Percentiles rank a stretch among this genome's conserved stretches.
Evolutionary conservation across 1,140 invertebrate species (phyloP).

Genomic region (Zaprionus ghesquierei): DNA sequence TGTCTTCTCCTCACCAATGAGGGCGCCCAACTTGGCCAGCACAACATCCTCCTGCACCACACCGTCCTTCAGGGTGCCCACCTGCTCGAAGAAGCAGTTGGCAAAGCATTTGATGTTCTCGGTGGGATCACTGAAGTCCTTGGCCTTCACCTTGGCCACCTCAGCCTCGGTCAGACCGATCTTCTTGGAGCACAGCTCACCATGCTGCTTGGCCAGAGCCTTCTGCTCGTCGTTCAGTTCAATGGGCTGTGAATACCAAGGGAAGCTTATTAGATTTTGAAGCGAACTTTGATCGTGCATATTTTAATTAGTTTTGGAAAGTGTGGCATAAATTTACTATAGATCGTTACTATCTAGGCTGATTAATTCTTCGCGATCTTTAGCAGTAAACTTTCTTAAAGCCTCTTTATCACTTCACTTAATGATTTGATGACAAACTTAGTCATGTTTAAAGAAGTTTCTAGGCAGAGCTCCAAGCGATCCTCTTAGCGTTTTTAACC

Average conservation of each 20-base stretch:
- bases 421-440: too few relatives aligned
- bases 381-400: background rate
- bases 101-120: conserved; percentile 73
- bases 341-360: background rate
- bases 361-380: background rate
- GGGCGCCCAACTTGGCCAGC: conserved; percentile 46
- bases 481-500: too few relatives aligned
- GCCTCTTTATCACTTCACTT: background rate
- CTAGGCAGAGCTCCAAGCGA: too few relatives aligned
- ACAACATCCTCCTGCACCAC: conserved; percentile 42
- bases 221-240: conserved; percentile 65
- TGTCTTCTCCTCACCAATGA: conserved; percentile 70
- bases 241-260: conserved; percentile 34
- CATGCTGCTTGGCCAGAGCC: conserved; percentile 52
- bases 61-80: conserved; percentile 58
- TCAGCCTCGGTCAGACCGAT: conserved; percentile 60
- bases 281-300: background rate
- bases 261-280: background rate
- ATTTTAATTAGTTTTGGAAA: background rate
- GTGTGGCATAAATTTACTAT: background rate
- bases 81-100: conserved; percentile 72
- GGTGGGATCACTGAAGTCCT: conserved; percentile 61
- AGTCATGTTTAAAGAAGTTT: too few relatives aligned
- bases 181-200: conserved; percentile 52
- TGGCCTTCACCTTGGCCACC: conserved; percentile 57